A percentile compares a stretch with the other conserved stretches of the same genome.
These are phyloP conservation scores for Euura lappo DNA, from an alignment of 1,140 invertebrate genomes.

Conservation along the genomic window DNA sequence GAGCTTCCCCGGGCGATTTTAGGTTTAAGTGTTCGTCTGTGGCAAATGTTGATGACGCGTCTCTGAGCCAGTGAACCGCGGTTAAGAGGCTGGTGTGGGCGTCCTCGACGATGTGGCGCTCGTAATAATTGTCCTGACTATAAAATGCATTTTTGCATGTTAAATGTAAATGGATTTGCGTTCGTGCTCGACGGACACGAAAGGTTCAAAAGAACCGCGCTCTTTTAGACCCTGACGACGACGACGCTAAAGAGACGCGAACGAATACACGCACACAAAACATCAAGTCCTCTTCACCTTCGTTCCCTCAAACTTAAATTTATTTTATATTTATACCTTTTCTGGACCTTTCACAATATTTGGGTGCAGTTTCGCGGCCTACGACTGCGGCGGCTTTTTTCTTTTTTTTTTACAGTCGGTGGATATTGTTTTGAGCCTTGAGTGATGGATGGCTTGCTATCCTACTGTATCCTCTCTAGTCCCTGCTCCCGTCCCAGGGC, in stretches of 20 bases:
- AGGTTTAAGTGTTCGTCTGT: neutral
- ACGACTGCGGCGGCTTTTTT: slow-evolving; percentile 28
- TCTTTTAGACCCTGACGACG: neutral
- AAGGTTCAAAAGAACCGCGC: slow-evolving; percentile 2
- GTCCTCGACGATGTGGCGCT: slow-evolving; percentile 31
- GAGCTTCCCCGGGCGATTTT: neutral
- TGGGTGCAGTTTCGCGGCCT: slow-evolving; percentile 52
- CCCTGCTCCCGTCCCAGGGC: slow-evolving; percentile 35
- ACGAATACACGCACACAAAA: neutral
- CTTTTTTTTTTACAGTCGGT: slow-evolving; percentile 35
- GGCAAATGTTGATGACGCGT: slow-evolving; percentile 5
- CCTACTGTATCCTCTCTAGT: slow-evolving; percentile 36
- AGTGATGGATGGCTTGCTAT: slow-evolving; percentile 59
- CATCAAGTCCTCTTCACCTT: neutral
- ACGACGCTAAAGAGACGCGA: neutral
- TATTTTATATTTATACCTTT: slow-evolving; percentile 61
- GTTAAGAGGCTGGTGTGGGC: neutral
- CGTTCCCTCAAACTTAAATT: slow-evolving; percentile 38
- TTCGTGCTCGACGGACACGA: slow-evolving; percentile 26
- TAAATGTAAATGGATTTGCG: slow-evolving; percentile 54
- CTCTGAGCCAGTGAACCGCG: neutral
- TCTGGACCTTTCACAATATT: slow-evolving; percentile 64
- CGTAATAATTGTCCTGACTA: slow-evolving; percentile 51
- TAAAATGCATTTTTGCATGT: slow-evolving; percentile 56
- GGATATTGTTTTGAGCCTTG: slow-evolving; percentile 55